A percentile compares a stretch with the other conserved stretches of the same genome.
Evolutionary conservation across 30 jellyfish, hydroid and myxozoan genomes (phyloP).

Genomic region (Cassiopea andromeda): DNA sequence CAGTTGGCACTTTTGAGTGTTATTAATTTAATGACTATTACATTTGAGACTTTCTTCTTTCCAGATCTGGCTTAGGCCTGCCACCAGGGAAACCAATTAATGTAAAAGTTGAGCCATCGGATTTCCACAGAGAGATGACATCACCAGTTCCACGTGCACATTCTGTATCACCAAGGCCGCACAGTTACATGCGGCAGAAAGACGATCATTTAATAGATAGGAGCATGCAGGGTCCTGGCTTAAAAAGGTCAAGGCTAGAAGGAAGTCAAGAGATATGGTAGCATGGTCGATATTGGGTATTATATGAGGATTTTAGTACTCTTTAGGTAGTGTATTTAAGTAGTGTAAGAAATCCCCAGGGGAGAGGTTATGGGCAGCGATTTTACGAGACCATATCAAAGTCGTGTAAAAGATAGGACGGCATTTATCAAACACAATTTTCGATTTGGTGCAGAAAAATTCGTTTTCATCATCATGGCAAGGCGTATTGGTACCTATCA

Average conservation of each 20-base stretch:
- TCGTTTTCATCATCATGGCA: not conserved
- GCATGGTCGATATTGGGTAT: conserved; percentile 25
- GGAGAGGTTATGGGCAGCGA: not conserved
- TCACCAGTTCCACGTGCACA: conserved; percentile 84
- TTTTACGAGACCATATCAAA: too few species aligned
- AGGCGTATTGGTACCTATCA: too few species aligned
- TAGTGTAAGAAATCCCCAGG: not conserved
- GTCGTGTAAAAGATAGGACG: not conserved
- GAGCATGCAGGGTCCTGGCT: conserved; percentile 62
- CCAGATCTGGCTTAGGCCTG: conserved; percentile 67
- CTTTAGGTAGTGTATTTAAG: not conserved
- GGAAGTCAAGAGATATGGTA: conserved; percentile 65
- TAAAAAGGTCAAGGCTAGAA: conserved; percentile 67
- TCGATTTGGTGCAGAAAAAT: not conserved
- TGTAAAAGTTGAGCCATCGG: conserved; percentile 93
- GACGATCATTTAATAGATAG: conserved; percentile 67
- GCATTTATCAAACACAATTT: not conserved
- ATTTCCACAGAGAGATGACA: conserved; percentile 89
- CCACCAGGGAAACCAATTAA: conserved; percentile 68
- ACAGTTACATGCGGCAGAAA: conserved; percentile 62
- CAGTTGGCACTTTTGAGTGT: not conserved
- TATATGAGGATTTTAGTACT: conserved; percentile 2
- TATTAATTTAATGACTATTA: not conserved
- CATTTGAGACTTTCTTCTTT: not conserved
- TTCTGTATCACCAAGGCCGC: conserved; percentile 87